phyloP scores from a whole-genome alignment of 2,888 invertebrate species.

The Lithophane socia region DNA sequence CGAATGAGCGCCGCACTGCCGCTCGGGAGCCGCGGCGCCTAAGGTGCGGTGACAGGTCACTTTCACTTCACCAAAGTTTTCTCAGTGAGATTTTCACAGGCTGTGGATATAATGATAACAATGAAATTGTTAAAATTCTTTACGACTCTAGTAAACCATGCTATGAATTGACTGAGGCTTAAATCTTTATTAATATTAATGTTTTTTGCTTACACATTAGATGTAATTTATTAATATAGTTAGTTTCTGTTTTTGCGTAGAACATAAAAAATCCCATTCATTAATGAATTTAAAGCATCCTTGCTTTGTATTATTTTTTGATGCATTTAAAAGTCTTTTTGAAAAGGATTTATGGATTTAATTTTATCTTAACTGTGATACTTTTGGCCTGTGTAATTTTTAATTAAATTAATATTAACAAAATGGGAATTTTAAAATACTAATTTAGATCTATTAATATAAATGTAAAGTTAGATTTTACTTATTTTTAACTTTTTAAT shows the following conservation, averaged over 20 bases:
- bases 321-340: not conserved
- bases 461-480: conserved; percentile 4
- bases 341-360: conserved; percentile 17
- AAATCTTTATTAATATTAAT: conserved; percentile 4
- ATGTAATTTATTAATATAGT: not conserved
- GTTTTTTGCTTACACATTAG: not conserved
- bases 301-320: not conserved
- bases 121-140: not conserved
- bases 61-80: too few species aligned
- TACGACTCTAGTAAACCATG: not conserved
- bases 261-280: conserved; percentile 15
- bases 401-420: conserved; percentile 25
- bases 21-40: too few species aligned
- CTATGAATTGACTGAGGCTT: conserved; percentile 18
- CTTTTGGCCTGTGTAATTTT: conserved; percentile 31
- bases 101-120: not conserved
- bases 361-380: conserved; percentile 46
- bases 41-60: too few species aligned
- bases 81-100: not conserved
- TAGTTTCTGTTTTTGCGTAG: not conserved
- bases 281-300: not conserved
- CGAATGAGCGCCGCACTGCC: too few species aligned
- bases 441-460: conserved; percentile 17
- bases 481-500: conserved; percentile 1
- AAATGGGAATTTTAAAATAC: conserved; percentile 30